phyloP scores from a whole-genome alignment of 2,113 vertebrate genomes.

The Takifugu bimaculatus region DNA sequence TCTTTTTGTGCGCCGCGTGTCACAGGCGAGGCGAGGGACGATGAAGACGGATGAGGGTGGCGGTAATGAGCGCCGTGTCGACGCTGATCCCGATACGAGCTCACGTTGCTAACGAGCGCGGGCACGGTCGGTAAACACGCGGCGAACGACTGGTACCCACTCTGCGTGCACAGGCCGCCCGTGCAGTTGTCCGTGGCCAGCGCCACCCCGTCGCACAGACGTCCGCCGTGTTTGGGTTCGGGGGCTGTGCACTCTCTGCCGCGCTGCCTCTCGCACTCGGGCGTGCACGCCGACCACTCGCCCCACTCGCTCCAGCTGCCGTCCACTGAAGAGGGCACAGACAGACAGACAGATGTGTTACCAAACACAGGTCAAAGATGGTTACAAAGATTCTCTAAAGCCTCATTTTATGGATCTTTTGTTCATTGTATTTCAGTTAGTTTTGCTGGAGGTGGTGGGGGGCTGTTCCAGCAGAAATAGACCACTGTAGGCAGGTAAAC shows the following conservation, averaged over 20 bases:
- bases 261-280: constrained; percentile 80
- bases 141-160: constrained; percentile 64
- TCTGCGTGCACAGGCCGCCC: constrained; percentile 92
- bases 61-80: constrained; percentile 45
- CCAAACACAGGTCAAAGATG: not conserved
- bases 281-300: constrained; percentile 84
- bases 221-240: constrained; percentile 83
- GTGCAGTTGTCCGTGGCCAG: constrained; percentile 90
- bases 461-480: too few species aligned
- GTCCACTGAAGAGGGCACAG: constrained; percentile 67
- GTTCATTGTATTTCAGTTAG: too few species aligned
- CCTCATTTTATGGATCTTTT: too few species aligned
- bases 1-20: constrained; percentile 11
- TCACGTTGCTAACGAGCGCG: constrained; percentile 31
- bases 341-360: not conserved
- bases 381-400: not conserved
- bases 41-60: constrained; percentile 42
- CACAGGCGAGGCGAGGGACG: constrained; percentile 17
- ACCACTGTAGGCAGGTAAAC: too few species aligned
- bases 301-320: constrained; percentile 89
- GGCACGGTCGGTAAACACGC: constrained; percentile 28
- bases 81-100: constrained; percentile 27
- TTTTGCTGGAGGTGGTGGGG: too few species aligned
- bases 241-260: constrained; percentile 84
- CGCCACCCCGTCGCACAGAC: constrained; percentile 82